Base-by-base conservation (phyloP, 92 coral and sea anemone species). In the Zoanthus sociatus region DNA sequence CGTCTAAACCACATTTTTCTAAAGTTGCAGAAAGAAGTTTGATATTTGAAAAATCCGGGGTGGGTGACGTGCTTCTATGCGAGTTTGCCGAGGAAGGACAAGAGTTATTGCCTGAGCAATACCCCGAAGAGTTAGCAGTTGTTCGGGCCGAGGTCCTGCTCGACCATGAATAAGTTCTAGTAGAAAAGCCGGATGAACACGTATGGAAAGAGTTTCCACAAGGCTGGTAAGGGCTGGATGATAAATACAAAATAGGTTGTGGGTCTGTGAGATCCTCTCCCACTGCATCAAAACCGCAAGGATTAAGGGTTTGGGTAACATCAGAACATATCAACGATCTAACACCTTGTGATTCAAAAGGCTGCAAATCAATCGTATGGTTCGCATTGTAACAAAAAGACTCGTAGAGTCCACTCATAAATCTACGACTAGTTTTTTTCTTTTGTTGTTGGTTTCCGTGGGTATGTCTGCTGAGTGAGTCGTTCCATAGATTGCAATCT, bases 31-130 rank as follows among this genome's bases (percentile, higher is more conserved):
- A 89, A 10, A 94, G 90, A 60, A 92, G 95, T 78, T 91, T 89
- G 16, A 94, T 89, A 47, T 94, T 93, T 15, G 98, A 89, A 70
- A 94, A 94, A 84, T 97, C 99, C 14, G 99, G 99, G 0, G 99
- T 95, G 1, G 99, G 99, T 13, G 99, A 95, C 5, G 92, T 87
- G 47, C 99, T 97, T 7, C 99, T 93, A 78, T 97, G 99, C 3
- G 98, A 95, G 55, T 93, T 96, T 6, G 99, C 98, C 8, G 99
- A 97, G 26, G 99, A 97, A 0, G 99, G 96, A 46, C 99, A 97
- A 7, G 98, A 95, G 1, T 94, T 95, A 66, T 96, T 96, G 32
- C 94, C 90, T 0, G 99, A 97, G 1, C 98, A 97, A 76, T 97
- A 97, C 5, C 99, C 99, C 2, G 99, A 97, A 1, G 99, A 97